Evolutionary conservation across 2,797 vertebrate genomes (phyloP).

Genomic region (Craterocephalus amniculus): DNA sequence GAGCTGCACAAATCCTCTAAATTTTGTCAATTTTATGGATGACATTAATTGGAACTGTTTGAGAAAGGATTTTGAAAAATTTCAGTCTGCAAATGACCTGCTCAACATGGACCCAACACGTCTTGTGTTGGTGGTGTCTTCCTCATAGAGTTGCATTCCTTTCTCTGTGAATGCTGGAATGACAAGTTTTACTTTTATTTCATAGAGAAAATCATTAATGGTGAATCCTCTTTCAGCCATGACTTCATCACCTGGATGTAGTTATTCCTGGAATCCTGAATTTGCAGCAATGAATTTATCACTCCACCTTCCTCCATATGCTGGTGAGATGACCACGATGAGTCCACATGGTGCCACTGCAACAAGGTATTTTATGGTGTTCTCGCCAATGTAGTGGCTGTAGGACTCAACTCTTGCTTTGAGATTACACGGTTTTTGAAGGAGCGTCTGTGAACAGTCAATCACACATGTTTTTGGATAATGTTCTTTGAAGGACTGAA

Average conservation of each 20-base stretch:
- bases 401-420: not conserved
- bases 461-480: not conserved
- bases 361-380: too few relatives aligned
- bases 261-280: not conserved
- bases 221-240: not conserved
- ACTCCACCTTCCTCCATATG: conserved; percentile 1
- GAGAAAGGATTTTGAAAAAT: not conserved
- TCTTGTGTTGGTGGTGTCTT: not conserved
- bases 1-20: not conserved
- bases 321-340: not conserved
- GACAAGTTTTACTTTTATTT: not conserved
- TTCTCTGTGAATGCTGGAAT: not conserved
- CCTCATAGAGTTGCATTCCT: not conserved
- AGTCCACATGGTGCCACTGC: too few relatives aligned
- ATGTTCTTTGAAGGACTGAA: not conserved
- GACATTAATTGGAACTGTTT: not conserved
- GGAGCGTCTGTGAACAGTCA: not conserved
- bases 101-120: not conserved
- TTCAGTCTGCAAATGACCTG: not conserved
- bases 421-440: not conserved
- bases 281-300: not conserved
- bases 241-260: not conserved
- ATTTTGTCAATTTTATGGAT: not conserved
- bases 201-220: not conserved
- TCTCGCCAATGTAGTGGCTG: not conserved